Conservation (phyloP, 2,113 vertebrate genomes). For the Galemys pyrenaicus region DNA sequence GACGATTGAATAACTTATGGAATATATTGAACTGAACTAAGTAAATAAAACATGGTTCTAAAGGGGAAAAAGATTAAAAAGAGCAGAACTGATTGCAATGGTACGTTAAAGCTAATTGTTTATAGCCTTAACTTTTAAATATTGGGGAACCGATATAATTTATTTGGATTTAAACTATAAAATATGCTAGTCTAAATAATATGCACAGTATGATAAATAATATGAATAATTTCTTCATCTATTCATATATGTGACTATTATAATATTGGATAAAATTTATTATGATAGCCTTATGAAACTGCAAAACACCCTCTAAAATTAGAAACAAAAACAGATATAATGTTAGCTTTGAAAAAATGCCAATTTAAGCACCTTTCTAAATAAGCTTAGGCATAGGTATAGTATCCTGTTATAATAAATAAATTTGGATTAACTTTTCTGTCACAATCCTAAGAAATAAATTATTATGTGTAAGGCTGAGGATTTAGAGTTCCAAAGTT, state of each 20-base stretch:
- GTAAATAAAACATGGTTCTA: not conserved
- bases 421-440: not conserved
- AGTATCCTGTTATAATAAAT: not conserved
- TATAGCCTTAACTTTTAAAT: not conserved
- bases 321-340: not conserved
- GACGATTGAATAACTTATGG: slow-evolving; percentile 63
- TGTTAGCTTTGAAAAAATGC: not conserved
- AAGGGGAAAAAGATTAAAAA: not conserved
- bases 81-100: not conserved
- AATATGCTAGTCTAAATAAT: not conserved
- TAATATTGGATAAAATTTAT: not conserved
- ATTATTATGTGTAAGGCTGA: not conserved
- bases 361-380: not conserved
- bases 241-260: not conserved
- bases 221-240: not conserved
- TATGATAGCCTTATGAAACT: not conserved
- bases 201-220: not conserved
- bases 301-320: not conserved
- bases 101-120: not conserved
- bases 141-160: not conserved
- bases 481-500: not conserved
- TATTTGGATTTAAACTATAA: not conserved
- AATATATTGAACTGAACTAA: slow-evolving; percentile 55
- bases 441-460: not conserved
- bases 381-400: not conserved